Base-by-base conservation (phyloP, 2,888 invertebrate genomes). In the Limulus polyphemus region DNA sequence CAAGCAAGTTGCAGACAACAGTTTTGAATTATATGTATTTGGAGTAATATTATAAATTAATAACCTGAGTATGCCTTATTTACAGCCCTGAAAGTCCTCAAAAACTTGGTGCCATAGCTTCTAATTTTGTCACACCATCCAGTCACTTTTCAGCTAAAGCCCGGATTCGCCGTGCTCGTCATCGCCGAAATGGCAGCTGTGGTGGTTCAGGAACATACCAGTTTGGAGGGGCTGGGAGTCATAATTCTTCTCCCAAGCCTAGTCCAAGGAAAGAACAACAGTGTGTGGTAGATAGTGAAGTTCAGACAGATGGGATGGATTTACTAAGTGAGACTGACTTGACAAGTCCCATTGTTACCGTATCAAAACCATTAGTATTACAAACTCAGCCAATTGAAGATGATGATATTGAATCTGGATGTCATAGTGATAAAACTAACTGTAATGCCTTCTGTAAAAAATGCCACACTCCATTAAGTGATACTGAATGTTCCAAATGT, bases 231-330 rank as follows among this genome's bases (percentile, higher is more conserved):
- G 3, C 32, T n/a, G 68, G 67, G 16, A 68, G 60, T 57, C 63
- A 68, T 55, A 56, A 62, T 32, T 61, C 32, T n/a, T 52, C 57
- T 13, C 56, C 58, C 4, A 47, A 49, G 47, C 56, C 48, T 51
- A 50, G 50, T n/a, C 16, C n/a, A 47, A 50, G 55, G 12, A 32
- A 32, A 32, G 56, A 16, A 50, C 55, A 55, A 60, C 49, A 56
- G 50, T 48, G 56, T 54, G 32, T 71, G 57, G 70, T 83, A 9
- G 83, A 84, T 71, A 81, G 79, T 60, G 83, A 83, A 72, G 84
- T 84, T 0, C 84, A 85, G 76, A 84, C 84, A 5, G 84, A 85
- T 71, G 79, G 78, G 58, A 81, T 82, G 79, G 82, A 83, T 69
- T 52, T 61, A 12, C 78, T 83, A 52, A 82, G 82, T 70, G 82